These are phyloP conservation scores for Parapsyche elsis DNA, from an alignment of 1,140 invertebrate species.

Conservation along the genomic window DNA sequence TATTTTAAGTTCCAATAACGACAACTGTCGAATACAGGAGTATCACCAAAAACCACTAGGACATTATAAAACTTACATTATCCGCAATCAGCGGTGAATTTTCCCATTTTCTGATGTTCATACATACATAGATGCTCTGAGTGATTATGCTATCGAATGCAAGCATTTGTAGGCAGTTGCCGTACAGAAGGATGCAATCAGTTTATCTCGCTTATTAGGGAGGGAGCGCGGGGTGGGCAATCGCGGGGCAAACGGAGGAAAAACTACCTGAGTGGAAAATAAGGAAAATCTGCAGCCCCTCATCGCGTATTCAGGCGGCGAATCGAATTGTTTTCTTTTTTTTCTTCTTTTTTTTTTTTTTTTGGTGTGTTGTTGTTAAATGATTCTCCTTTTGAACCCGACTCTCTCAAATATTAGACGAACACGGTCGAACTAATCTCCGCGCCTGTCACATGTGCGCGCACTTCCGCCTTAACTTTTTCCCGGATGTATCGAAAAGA, in stretches of 20 bases:
- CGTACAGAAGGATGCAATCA: slow-evolving; percentile 3
- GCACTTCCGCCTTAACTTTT: neutral
- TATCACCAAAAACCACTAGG: too few species aligned
- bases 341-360: neutral
- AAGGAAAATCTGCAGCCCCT: slow-evolving; percentile 22
- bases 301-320: slow-evolving; percentile 36
- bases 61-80: too few species aligned
- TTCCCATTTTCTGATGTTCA: too few species aligned
- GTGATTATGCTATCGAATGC: too few species aligned
- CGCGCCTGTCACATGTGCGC: neutral
- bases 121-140: too few species aligned
- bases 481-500: neutral
- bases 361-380: neutral
- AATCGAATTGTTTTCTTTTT: slow-evolving; percentile 45
- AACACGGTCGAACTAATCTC: slow-evolving; percentile 16
- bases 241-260: neutral
- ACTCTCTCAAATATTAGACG: neutral
- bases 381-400: slow-evolving; percentile 27
- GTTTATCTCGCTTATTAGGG: slow-evolving; percentile 23
- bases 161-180: neutral
- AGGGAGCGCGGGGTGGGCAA: neutral
- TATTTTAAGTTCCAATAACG: too few species aligned
- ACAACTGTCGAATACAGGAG: too few species aligned
- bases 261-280: slow-evolving; percentile 40
- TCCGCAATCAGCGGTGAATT: too few species aligned